These are phyloP conservation scores for Asobara japonica DNA, from an alignment of 1,140 invertebrate genomes.

Conservation along the genomic window DNA sequence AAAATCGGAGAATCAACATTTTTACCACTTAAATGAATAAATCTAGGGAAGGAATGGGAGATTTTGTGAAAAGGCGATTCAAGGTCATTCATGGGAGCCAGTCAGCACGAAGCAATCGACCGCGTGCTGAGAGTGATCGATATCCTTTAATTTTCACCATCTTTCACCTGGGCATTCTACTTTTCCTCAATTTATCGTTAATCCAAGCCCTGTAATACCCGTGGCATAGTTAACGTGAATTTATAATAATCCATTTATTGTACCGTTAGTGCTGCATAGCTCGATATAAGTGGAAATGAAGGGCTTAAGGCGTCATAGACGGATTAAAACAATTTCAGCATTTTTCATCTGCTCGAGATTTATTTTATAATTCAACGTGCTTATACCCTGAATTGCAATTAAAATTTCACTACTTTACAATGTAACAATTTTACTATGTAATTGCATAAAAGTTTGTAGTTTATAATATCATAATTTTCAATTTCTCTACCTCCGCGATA, in stretches of 20 bases:
- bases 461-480: neutral
- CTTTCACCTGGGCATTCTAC: neutral
- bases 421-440: no score
- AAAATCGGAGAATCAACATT: no score
- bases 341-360: no score
- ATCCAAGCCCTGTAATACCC: neutral
- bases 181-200: neutral
- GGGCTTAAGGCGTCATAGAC: neutral
- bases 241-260: slow-evolving; percentile 1
- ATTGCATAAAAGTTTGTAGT: neutral
- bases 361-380: no score
- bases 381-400: no score
- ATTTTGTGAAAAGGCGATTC: slow-evolving; percentile 2
- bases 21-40: neutral
- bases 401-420: no score
- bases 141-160: slow-evolving; percentile 24
- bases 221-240: neutral
- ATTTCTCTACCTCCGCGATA: neutral
- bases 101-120: slow-evolving; percentile 32
- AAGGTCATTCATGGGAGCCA: slow-evolving; percentile 3
- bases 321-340: neutral
- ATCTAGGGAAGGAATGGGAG: neutral
- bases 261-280: neutral
- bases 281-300: neutral
- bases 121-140: slow-evolving; percentile 48